Conservation (phyloP, 2,888 invertebrate genomes). For the Penaeus monodon region DNA sequence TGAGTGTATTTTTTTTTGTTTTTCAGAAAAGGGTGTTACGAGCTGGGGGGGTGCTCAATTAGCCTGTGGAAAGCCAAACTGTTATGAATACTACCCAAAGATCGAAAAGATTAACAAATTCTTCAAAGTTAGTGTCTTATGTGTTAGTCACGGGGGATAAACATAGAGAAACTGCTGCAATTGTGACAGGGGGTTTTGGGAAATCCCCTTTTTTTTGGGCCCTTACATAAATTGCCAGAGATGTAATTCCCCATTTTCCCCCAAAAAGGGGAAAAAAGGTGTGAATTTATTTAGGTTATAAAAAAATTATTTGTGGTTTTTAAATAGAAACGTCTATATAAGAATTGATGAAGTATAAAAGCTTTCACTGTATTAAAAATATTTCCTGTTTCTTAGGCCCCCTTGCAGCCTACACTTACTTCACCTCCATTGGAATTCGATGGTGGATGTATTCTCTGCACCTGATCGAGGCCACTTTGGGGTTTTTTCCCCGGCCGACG, state of each 20-base stretch:
- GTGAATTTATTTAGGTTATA: neutral
- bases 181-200: conserved; percentile 39
- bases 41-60: conserved; percentile 38
- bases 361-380: neutral
- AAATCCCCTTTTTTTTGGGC: conserved; percentile 37
- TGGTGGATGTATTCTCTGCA: conserved; percentile 62
- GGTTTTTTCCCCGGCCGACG: conserved; percentile 9
- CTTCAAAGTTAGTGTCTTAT: conserved; percentile 36
- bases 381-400: conserved; percentile 39
- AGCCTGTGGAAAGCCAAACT: conserved; percentile 21
- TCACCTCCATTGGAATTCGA: conserved; percentile 63
- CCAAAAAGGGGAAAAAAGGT: conserved; percentile 63
- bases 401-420: conserved; percentile 60
- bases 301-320: neutral
- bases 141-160: neutral
- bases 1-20: neutral
- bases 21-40: conserved; percentile 40
- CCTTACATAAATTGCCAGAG: conserved; percentile 42
- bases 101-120: conserved; percentile 40
- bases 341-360: neutral
- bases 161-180: conserved; percentile 17
- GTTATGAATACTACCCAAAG: conserved; percentile 24
- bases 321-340: neutral
- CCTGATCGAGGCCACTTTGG: conserved; percentile 37
- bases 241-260: conserved; percentile 55